Percentiles rank a stretch among this genome's conserved stretches.
Conservation (phyloP, 2,113 vertebrate genomes). For the Myrmophylax atrothorax region DNA sequence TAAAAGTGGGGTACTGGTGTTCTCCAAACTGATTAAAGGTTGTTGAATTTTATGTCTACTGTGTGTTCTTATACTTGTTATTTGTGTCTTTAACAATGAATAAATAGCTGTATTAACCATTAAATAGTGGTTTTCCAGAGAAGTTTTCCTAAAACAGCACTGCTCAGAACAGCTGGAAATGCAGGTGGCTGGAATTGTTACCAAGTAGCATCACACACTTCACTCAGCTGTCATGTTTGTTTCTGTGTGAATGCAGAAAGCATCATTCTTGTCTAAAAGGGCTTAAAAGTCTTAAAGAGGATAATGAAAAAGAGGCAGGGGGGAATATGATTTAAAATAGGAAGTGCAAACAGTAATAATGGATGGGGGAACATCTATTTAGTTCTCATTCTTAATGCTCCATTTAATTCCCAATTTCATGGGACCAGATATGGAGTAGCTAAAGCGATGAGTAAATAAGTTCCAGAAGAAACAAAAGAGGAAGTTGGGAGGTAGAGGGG, state of each 20-base stretch:
- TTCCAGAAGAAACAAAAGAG: slow-evolving; percentile 32
- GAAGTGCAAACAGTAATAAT: neutral
- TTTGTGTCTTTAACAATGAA: neutral
- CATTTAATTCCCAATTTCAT: slow-evolving; percentile 38
- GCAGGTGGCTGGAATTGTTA: neutral
- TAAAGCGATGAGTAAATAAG: slow-evolving; percentile 22
- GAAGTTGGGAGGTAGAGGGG: neutral
- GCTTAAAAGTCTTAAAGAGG: neutral
- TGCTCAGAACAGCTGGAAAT: neutral
- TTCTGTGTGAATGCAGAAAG: neutral
- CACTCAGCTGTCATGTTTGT: neutral
- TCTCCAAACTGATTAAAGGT: neutral
- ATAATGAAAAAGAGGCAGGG: neutral
- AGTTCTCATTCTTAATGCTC: neutral
- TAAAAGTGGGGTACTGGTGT: neutral
- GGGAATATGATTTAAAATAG: neutral
- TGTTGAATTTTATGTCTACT: neutral
- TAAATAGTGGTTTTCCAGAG: neutral
- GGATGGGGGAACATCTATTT: neutral
- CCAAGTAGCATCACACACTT: neutral
- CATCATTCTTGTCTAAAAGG: neutral
- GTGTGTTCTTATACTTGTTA: neutral
- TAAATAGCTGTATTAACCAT: neutral
- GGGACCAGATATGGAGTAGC: neutral
- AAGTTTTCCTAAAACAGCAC: neutral